phyloP scores from a whole-genome alignment of 2,888 invertebrate genomes.

The Bombylius major region DNA sequence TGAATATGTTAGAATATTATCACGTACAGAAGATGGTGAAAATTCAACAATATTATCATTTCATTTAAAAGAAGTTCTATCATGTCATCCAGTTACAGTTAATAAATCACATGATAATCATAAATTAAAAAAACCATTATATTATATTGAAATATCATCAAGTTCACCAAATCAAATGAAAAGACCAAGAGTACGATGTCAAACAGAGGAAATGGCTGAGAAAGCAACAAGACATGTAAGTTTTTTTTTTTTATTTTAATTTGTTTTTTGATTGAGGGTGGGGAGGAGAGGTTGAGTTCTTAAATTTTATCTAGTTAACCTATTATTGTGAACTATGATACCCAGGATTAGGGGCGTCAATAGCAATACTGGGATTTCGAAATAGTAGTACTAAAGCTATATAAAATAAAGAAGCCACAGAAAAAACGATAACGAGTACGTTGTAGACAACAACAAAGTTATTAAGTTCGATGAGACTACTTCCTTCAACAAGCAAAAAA shows the following conservation, averaged over 20 bases:
- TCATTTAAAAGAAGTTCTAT: slow-evolving; percentile 33
- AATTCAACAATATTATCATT: slow-evolving; percentile 32
- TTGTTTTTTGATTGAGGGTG: too few relatives aligned
- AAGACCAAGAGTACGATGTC: slow-evolving; percentile 60
- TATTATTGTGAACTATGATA: too few relatives aligned
- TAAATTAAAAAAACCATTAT: slow-evolving; percentile 18
- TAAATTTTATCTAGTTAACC: too few relatives aligned
- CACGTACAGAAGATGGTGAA: slow-evolving; percentile 27
- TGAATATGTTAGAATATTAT: slow-evolving; percentile 33
- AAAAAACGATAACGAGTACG: too few relatives aligned
- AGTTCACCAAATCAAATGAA: slow-evolving; percentile 39
- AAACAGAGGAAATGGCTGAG: slow-evolving; percentile 50
- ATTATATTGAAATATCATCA: slow-evolving; percentile 36
- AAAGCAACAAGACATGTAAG: slow-evolving; percentile 35
- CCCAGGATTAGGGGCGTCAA: too few relatives aligned
- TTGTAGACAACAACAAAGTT: too few relatives aligned
- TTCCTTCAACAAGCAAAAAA: too few relatives aligned
- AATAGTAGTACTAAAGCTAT: too few relatives aligned
- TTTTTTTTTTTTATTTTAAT: slow-evolving; percentile 3
- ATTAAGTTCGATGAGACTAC: too few relatives aligned
- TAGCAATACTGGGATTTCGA: too few relatives aligned
- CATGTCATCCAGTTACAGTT: slow-evolving; percentile 32
- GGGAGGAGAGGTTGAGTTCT: too few relatives aligned
- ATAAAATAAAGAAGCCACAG: too few relatives aligned
- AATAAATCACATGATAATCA: slow-evolving; percentile 22